Evolutionary conservation across 2,797 vertebrate genomes (phyloP), one percentile per base, ranked within the genome.

Genomic region (Sebastes paucispinis): DNA sequence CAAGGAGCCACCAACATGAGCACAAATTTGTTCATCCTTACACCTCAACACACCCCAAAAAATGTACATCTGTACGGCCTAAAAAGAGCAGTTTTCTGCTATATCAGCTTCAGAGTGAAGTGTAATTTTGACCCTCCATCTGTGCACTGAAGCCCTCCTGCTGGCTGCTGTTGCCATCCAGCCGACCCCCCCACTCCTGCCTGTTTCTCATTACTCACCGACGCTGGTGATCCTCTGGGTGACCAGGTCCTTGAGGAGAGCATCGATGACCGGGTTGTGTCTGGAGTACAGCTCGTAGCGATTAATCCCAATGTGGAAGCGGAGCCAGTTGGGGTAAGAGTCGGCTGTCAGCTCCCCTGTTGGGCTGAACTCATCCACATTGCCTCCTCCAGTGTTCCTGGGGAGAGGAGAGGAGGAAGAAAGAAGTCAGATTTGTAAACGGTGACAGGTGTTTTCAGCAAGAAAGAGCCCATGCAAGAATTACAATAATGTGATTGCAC

Each of bases 231-330:
- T 98, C 93, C 93, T 97, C 93, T 99, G 98, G 31, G 93, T 92
- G 83, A 96, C 91, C 57, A 99, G 96, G 92, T 99, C 98, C 73
- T 95, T 97, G n/a, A 99, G 96, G 80, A 99, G 95, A 20, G 96
- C 96, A 2, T 97, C 97, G 22, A 99, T 96, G 63, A 97, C 97
- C 0, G 97, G 97, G 88, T 97, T 98, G 87, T 97, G 95, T 75
- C 97, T 95, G 85, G 98, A 97, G 93, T 99, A 99, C 73, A 99
- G 88, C 93, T 99, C 98, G 1, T 98, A 97, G 27, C 98, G 97
- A 93, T 99, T 99, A 92, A 99, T 99, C 88, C 98, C 97, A 72
- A 98, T 97, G 95, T 99, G 98, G 94, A 99, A 99, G 85, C 97
- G 97, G 80, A 99, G 97, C 98, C 98, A 99, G 95, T 99, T 99